These are phyloP conservation scores for Apodemia hepburni DNA, from an alignment of 2,888 invertebrate species.

Conservation along the genomic window DNA sequence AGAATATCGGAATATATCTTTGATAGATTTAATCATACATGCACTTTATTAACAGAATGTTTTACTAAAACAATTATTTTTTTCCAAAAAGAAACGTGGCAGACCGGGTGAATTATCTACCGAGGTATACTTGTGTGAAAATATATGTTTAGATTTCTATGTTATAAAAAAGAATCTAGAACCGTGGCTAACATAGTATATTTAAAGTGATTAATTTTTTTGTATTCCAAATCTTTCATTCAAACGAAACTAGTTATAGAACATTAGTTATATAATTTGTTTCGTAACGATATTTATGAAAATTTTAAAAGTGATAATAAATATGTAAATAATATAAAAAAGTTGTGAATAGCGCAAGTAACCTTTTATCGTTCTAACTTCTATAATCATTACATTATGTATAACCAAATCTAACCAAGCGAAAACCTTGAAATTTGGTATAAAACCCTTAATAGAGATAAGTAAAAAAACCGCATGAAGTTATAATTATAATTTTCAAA, in stretches of 20 bases:
- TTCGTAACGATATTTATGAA: slow-evolving; percentile 24
- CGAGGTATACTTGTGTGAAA: slow-evolving; percentile 81
- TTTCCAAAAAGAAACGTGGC: slow-evolving; percentile 84
- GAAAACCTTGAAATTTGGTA: slow-evolving; percentile 22
- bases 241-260: slow-evolving; percentile 33
- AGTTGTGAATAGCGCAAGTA: slow-evolving; percentile 41
- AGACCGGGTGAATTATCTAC: slow-evolving; percentile 91
- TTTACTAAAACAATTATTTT: slow-evolving; percentile 72
- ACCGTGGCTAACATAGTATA: slow-evolving; percentile 76
- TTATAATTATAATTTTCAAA: slow-evolving; percentile 9
- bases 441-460: slow-evolving; percentile 21
- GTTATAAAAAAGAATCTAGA: slow-evolving; percentile 65
- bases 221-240: slow-evolving; percentile 27
- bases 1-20: slow-evolving; percentile 14
- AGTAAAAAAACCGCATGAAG: not conserved
- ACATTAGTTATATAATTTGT: slow-evolving; percentile 34
- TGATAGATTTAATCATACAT: slow-evolving; percentile 40
- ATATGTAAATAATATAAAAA: slow-evolving; percentile 20
- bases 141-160: slow-evolving; percentile 71
- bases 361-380: slow-evolving; percentile 60
- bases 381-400: slow-evolving; percentile 1
- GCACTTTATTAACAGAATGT: slow-evolving; percentile 71
- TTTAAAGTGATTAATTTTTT: slow-evolving; percentile 59
- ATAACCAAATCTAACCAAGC: slow-evolving; percentile 18
- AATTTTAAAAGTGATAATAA: slow-evolving; percentile 16